Evolutionary conservation across 2,888 invertebrate species (phyloP).

Genomic region (Steinernema scapterisci): DNA sequence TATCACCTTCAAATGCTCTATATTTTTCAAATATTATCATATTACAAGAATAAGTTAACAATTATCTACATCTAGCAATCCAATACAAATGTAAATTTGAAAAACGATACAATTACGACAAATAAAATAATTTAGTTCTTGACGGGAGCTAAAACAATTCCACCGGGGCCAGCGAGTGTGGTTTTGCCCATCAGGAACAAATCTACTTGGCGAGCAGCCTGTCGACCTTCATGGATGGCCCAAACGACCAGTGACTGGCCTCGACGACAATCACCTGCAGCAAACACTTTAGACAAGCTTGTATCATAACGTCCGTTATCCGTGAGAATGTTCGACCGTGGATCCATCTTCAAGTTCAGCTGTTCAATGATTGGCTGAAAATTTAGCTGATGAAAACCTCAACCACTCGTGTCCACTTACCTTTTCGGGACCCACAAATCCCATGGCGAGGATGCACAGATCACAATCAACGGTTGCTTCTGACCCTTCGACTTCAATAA

Average conservation of each 20-base stretch:
- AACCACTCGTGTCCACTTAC: conserved; percentile 39
- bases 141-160: conserved; percentile 73
- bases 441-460: conserved; percentile 92
- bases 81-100: neutral
- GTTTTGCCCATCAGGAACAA: conserved; percentile 78
- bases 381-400: neutral
- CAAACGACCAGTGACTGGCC: conserved; percentile 99
- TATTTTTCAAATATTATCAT: too few relatives aligned
- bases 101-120: neutral
- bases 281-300: conserved; percentile 77
- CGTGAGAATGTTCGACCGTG: conserved; percentile 88
- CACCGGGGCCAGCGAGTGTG: conserved; percentile 85
- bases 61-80: neutral
- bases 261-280: conserved; percentile 84
- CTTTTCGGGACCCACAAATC: conserved; percentile 75
- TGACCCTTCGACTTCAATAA: conserved; percentile 82
- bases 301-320: conserved; percentile 80
- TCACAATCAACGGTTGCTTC: conserved; percentile 81
- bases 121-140: conserved; percentile 18
- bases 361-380: conserved; percentile 81
- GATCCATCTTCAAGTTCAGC: conserved; percentile 80
- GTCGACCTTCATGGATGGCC: conserved; percentile 97
- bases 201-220: conserved; percentile 92
- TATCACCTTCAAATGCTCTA: too few relatives aligned
- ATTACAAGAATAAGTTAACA: neutral